phyloP scores from a whole-genome alignment of 2,797 vertebrate genomes.

The Rousettus madagascariensis region DNA sequence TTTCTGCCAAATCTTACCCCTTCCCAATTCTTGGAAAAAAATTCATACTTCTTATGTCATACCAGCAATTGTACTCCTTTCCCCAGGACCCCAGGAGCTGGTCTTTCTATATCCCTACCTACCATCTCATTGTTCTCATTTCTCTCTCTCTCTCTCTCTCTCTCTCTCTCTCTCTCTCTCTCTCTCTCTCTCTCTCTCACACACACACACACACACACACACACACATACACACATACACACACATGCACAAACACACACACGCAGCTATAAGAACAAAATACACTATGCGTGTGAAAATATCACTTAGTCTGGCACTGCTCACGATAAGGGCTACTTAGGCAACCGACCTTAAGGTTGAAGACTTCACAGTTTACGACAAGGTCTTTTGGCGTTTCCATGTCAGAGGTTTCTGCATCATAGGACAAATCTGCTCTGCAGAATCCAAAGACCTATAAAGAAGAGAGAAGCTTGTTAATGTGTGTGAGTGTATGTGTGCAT shows the following conservation, averaged over 20 bases:
- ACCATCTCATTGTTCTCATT: rapidly evolving
- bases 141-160: neutral
- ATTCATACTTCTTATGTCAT: neutral
- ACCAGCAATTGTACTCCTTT: neutral
- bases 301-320: neutral
- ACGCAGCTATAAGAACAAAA: neutral
- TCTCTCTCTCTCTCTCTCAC: neutral
- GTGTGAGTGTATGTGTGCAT: neutral
- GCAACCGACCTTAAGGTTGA: slow-evolving; percentile 65
- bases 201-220: neutral
- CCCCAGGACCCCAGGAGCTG: neutral
- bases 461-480: neutral
- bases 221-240: neutral
- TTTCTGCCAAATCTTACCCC: neutral
- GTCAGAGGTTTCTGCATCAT: slow-evolving; percentile 36
- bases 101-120: neutral
- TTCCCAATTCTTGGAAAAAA: neutral
- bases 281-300: neutral
- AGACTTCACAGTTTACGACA: slow-evolving; percentile 78
- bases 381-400: slow-evolving; percentile 52
- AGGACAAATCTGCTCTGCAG: slow-evolving; percentile 75
- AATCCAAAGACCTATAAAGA: slow-evolving; percentile 78
- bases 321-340: neutral
- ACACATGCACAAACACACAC: neutral
- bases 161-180: neutral